Conservation (phyloP, 2,888 invertebrate species). For the Steinernema scapterisci region DNA sequence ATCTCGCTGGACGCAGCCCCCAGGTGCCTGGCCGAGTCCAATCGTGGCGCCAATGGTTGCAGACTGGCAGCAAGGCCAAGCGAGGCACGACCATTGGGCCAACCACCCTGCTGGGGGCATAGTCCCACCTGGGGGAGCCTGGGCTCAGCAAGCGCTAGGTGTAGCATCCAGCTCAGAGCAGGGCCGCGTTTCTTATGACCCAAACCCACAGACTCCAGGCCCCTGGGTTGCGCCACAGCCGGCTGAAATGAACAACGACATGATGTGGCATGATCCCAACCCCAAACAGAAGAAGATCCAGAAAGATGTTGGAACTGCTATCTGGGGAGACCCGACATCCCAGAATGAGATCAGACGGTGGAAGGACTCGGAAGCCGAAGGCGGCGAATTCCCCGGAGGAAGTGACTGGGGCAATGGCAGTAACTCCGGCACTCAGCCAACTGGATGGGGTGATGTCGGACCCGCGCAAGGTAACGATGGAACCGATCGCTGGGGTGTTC, state of each 20-base stretch:
- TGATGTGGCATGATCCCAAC: constrained; percentile 57
- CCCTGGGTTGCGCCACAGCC: constrained; percentile 44
- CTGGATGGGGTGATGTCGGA: constrained; percentile 18
- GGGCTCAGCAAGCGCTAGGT: constrained; percentile 30
- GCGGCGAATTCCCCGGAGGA: constrained; percentile 9
- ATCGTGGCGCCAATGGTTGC: constrained; percentile 28
- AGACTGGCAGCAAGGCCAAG: constrained; percentile 35
- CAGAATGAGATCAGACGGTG: constrained; percentile 47
- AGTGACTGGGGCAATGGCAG: constrained; percentile 25
- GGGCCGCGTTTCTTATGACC: constrained; percentile 36
- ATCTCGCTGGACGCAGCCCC: constrained; percentile 32
- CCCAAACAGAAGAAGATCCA: constrained; percentile 49
- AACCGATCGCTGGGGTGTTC: constrained; percentile 28
- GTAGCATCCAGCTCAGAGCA: constrained; percentile 33
- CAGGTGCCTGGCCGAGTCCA: constrained; percentile 27
- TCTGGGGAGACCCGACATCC: constrained; percentile 54
- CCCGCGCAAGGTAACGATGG: constrained; percentile 5
- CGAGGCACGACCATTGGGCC: constrained; percentile 32
- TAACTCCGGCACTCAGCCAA: constrained; percentile 2
- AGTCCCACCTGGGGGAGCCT: constrained; percentile 26
- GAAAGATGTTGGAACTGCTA: constrained; percentile 52
- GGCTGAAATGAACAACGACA: constrained; percentile 44
- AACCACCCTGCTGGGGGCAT: constrained; percentile 17
- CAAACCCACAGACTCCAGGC: constrained; percentile 41
- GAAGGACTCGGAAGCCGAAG: constrained; percentile 42